Evolutionary conservation across 2,888 invertebrate species (phyloP), one percentile per base, ranked within the genome.

Genomic region (Agrochola lota): DNA sequence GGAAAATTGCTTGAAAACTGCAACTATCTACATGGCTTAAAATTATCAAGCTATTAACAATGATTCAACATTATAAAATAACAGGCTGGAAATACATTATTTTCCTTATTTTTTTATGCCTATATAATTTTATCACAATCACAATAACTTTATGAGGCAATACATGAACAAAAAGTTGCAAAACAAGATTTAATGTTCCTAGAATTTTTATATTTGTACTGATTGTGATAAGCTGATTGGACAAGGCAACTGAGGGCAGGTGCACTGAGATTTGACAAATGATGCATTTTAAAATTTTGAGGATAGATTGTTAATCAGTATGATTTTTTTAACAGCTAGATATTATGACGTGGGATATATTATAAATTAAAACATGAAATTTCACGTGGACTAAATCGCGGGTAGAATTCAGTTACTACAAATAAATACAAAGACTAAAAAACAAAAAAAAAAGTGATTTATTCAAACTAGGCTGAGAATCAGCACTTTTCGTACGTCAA

Each of bases 31-130:
- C 30, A 57, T 63, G 11, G 40, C 74, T 73, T 62, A 73, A 35
- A 17, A 17, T 74, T 73, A 81, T 77, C 73, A 57, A 57, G 35
- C 15, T 35, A 59, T 5, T 49, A 26, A 59, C 0, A 76, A 82
- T 76, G 59, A 76, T 57, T 77, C 83, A 49, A 46, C 46, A 49
- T n/a, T 49, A 43, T 7, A 49, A n/a, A 79, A 83, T 49, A 67
- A 62, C 43, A 60, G 4, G 15, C 23, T 77, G 30, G 20, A 52
- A n/a, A 80, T 0, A 40, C 20, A 77, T 23, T 46, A 0, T 77
- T 67, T 83, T 80, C 63, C 78, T 67, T 57, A 62, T 77, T 55
- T 75, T 35, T 78, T 77, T 35, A 20, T 62, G 43, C 43, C 46
- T 0, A 20, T 15, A 26, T 57, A 63, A n/a, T 78, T 55, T 64